A percentile compares a stretch with the other conserved stretches of the same genome.
Evolutionary conservation across 2,113 vertebrate species (phyloP).

Genomic region (Hemiscyllium ocellatum): DNA sequence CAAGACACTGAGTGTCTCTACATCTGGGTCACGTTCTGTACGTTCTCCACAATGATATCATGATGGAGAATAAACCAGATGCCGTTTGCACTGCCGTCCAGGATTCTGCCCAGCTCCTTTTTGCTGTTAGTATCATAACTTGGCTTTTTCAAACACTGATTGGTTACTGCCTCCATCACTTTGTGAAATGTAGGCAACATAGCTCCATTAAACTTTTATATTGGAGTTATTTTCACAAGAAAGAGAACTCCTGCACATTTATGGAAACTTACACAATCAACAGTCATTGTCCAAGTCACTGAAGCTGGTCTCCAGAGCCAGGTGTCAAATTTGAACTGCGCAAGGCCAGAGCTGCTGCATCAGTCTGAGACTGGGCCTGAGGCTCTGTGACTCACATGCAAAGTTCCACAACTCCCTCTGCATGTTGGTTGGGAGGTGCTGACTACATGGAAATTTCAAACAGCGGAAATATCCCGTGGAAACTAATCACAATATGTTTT

Average conservation of each 20-base stretch:
- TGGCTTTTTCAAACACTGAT: background rate
- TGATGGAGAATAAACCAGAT: background rate
- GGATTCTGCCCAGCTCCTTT: background rate
- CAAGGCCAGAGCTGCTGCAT: background rate
- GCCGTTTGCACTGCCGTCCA: background rate
- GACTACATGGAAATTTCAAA: background rate
- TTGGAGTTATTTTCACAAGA: background rate
- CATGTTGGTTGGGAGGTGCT: background rate
- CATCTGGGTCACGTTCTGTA: background rate
- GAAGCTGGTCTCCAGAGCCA: background rate
- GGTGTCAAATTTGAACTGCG: background rate
- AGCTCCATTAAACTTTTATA: background rate
- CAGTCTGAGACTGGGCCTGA: background rate
- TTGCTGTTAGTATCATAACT: background rate
- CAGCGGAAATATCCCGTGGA: background rate
- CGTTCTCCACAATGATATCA: background rate
- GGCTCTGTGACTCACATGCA: background rate
- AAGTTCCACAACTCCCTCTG: background rate
- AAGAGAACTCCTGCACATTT: background rate
- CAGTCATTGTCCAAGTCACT: background rate
- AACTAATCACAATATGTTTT: background rate
- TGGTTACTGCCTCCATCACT: background rate
- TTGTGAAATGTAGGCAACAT: background rate
- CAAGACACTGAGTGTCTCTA: background rate
- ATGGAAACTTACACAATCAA: background rate